These are phyloP conservation scores for Polydrusus cervinus DNA, from an alignment of 2,888 invertebrate species.

Conservation along the genomic window DNA sequence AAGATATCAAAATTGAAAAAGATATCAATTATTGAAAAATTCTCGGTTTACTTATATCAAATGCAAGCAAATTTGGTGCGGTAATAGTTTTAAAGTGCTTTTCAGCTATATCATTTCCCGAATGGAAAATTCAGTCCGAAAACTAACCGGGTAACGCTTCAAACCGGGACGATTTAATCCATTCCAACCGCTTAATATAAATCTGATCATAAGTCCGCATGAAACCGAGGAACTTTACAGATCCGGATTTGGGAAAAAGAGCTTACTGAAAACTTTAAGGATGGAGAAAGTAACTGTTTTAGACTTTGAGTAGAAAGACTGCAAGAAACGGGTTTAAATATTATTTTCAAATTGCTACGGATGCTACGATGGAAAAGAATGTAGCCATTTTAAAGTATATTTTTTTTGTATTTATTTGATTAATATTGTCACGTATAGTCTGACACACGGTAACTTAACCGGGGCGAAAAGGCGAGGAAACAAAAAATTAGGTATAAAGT, in stretches of 20 bases:
- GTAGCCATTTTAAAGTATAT: no score
- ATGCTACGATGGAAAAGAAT: no score
- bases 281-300: slow-evolving; percentile 41
- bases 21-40: no score
- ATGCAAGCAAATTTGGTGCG: slow-evolving; percentile 7
- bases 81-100: slow-evolving; percentile 17
- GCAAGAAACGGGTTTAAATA: no score
- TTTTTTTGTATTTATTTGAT: no score
- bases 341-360: no score
- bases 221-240: slow-evolving; percentile 43
- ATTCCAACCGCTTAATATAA: slow-evolving; percentile 69
- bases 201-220: slow-evolving; percentile 68
- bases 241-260: slow-evolving; percentile 51
- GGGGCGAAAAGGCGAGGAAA: no score
- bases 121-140: slow-evolving; percentile 30
- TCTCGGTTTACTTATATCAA: no score
- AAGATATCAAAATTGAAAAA: no score
- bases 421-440: no score
- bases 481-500: no score
- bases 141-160: slow-evolving; percentile 19
- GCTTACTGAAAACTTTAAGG: slow-evolving; percentile 50
- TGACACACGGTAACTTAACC: no score
- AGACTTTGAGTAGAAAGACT: slow-evolving; percentile 39
- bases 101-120: slow-evolving; percentile 8
- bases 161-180: slow-evolving; percentile 61